Evolutionary conservation across 1,140 invertebrate genomes (phyloP).

Genomic region (Apocrypta bakeri): DNA sequence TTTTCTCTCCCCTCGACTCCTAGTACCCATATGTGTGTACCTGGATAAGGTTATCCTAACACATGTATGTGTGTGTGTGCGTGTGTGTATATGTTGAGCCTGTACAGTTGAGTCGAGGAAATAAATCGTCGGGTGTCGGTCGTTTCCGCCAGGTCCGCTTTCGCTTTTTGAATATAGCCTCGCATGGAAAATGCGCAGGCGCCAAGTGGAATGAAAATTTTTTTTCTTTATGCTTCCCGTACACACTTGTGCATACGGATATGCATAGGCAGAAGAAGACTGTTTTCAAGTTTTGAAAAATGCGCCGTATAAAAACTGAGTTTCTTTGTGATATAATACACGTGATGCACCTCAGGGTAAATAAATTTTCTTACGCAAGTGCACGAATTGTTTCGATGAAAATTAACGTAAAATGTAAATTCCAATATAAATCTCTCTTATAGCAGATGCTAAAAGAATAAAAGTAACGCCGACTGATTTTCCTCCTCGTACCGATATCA

Average conservation of each 20-base stretch:
- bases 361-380: no score
- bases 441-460: background rate
- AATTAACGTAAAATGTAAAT: no score
- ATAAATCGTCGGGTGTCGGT: conserved; percentile 33
- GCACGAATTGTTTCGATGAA: no score
- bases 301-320: no score
- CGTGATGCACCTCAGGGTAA: no score
- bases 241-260: background rate
- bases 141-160: conserved; percentile 1
- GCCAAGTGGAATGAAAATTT: conserved; percentile 22
- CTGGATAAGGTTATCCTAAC: no score
- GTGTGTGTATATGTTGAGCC: background rate
- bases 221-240: conserved; percentile 2
- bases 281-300: background rate
- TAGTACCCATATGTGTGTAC: background rate
- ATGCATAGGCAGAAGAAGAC: background rate
- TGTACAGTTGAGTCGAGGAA: background rate
- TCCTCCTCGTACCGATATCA: background rate
- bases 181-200: background rate
- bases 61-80: background rate
- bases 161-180: conserved; percentile 22
- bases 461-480: background rate
- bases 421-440: no score
- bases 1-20: conserved; percentile 36
- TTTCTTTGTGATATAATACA: no score